Percentiles rank a stretch among this genome's conserved stretches.
phyloP scores from a whole-genome alignment of 2,888 invertebrate genomes.

The Caradrina kadenii region DNA sequence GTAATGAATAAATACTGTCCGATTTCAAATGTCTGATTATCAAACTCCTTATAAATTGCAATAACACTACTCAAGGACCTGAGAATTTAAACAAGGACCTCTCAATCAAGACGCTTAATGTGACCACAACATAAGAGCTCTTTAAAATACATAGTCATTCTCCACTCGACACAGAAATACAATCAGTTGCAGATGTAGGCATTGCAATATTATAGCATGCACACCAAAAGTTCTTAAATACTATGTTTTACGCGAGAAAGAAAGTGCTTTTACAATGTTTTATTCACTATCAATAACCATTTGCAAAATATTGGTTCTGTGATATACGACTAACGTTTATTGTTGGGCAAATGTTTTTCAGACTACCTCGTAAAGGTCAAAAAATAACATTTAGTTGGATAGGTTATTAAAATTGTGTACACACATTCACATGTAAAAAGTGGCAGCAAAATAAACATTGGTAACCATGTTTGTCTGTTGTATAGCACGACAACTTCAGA shows the following conservation, averaged over 20 bases:
- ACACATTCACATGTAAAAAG: conserved; percentile 73
- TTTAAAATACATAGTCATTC: conserved; percentile 34
- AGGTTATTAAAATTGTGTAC: conserved; percentile 73
- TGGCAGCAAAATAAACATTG: conserved; percentile 74
- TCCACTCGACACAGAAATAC: background rate
- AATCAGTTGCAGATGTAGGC: conserved; percentile 7
- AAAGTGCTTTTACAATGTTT: conserved; percentile 25
- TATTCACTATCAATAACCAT: conserved; percentile 38
- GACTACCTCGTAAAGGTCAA: conserved; percentile 57
- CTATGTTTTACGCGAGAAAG: background rate
- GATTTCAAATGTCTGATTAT: conserved; percentile 7
- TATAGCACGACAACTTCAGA: conserved; percentile 65
- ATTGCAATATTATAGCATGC: background rate
- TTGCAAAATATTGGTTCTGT: conserved; percentile 47
- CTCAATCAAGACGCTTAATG: conserved; percentile 26
- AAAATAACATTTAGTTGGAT: conserved; percentile 66
- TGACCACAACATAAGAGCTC: conserved; percentile 21
- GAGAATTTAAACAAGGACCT: conserved; percentile 37
- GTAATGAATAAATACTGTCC: background rate
- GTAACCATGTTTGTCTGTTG: conserved; percentile 61
- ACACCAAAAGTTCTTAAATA: background rate
- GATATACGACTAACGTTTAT: conserved; percentile 46
- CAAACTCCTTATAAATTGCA: conserved; percentile 27
- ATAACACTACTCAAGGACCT: conserved; percentile 25
- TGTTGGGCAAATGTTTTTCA: conserved; percentile 35